Percentiles rank a stretch among this genome's conserved stretches.
phyloP scores from a whole-genome alignment of 2,113 vertebrate species.

The Pachycephala philippinensis region DNA sequence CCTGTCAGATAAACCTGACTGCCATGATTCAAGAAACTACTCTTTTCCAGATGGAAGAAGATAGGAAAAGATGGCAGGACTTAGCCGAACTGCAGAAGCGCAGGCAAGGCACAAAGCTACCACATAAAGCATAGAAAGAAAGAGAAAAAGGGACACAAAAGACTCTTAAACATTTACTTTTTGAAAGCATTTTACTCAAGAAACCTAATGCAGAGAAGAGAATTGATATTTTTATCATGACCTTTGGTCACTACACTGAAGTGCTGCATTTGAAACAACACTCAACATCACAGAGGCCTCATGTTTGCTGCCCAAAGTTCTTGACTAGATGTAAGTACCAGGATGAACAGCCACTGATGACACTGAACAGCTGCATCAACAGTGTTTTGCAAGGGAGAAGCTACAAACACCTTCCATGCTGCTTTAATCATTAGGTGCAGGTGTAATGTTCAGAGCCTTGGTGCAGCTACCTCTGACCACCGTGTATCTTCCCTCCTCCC shows the following conservation, averaged over 20 bases:
- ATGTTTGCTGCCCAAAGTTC: not conserved
- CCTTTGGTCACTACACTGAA: not conserved
- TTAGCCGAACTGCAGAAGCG: not conserved
- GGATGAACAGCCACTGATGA: not conserved
- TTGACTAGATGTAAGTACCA: not conserved
- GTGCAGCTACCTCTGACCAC: not conserved
- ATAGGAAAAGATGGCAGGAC: not conserved
- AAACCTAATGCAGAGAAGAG: not conserved
- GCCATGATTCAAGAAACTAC: not conserved
- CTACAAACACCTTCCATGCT: not conserved
- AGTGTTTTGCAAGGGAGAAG: not conserved
- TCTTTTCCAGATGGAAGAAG: not conserved
- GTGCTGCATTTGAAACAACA: not conserved
- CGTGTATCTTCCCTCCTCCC: not conserved
- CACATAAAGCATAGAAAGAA: not conserved
- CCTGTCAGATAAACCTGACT: not conserved
- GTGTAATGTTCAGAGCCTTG: not conserved
- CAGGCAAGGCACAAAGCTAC: not conserved
- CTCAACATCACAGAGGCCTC: not conserved
- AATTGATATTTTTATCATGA: not conserved
- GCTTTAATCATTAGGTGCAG: not conserved
- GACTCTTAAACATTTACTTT: not conserved
- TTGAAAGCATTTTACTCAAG: not conserved
- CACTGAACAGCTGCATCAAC: not conserved
- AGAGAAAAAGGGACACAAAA: not conserved